Percentiles rank a stretch among this genome's conserved stretches.
Conservation (phyloP, 2,797 vertebrate genomes). For the Sebastes taczanowskii region DNA sequence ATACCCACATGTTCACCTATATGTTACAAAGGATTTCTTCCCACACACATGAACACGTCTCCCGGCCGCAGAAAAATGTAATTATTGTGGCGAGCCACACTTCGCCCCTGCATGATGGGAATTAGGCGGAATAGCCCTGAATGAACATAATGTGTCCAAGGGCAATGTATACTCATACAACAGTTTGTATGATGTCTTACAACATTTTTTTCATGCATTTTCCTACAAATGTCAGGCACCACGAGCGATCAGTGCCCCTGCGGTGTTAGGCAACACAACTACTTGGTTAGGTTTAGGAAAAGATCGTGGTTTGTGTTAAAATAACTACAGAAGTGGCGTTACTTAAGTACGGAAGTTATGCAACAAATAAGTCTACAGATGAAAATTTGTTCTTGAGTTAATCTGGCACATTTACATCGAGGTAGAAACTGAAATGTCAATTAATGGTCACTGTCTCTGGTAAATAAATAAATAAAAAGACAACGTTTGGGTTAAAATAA, state of each 20-base stretch:
- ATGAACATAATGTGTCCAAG: neutral
- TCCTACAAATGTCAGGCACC: neutral
- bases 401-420: too few relatives aligned
- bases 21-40: neutral
- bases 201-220: neutral
- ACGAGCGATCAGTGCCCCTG: neutral
- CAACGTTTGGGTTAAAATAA: neutral
- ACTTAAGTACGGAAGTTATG: neutral
- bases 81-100: too few relatives aligned
- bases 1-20: too few relatives aligned
- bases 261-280: too few relatives aligned
- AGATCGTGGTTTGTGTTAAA: neutral
- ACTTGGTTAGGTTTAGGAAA: too few relatives aligned
- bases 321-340: neutral
- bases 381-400: too few relatives aligned
- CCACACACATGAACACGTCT: neutral
- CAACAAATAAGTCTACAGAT: neutral
- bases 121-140: neutral
- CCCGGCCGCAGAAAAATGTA: neutral
- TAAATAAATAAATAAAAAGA: neutral
- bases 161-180: too few relatives aligned
- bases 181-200: neutral
- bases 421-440: too few relatives aligned
- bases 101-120: neutral
- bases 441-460: too few relatives aligned